A percentile compares a stretch with the other conserved stretches of the same genome.
Evolutionary conservation across 2,113 vertebrate genomes (phyloP).

Genomic region (Euleptes europaea): DNA sequence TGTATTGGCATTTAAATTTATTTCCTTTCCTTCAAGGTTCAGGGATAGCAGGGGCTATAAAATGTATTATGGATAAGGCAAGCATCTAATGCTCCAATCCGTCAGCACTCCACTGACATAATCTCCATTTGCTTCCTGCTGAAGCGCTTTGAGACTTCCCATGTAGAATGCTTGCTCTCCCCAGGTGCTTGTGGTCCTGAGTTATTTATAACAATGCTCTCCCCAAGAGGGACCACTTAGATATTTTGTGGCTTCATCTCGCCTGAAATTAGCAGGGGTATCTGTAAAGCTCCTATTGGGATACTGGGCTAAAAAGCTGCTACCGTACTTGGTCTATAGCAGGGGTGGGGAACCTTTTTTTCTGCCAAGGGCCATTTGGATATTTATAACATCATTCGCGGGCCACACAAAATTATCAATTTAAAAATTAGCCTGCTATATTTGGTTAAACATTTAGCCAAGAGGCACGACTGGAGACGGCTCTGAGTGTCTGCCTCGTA

Average conservation of each 20-base stretch:
- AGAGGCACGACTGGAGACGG: too few relatives aligned
- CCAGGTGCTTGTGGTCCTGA: neutral
- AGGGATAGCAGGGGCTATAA: neutral
- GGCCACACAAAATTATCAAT: too few relatives aligned
- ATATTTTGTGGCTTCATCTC: neutral
- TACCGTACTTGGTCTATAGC: neutral
- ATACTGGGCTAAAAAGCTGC: neutral
- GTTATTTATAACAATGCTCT: slow-evolving; percentile 12
- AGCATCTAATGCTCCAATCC: neutral
- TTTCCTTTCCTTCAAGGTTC: neutral
- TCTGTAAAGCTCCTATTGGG: neutral
- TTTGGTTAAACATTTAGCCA: too few relatives aligned
- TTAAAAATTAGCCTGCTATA: too few relatives aligned
- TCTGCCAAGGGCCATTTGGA: too few relatives aligned
- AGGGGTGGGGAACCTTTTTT: too few relatives aligned
- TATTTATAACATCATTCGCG: too few relatives aligned
- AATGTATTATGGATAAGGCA: slow-evolving; percentile 13
- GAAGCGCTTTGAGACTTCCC: slow-evolving; percentile 8
- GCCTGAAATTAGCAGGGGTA: neutral
- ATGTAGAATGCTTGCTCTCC: neutral
- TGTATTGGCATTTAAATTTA: neutral
- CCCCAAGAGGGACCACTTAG: neutral
- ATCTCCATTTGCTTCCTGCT: neutral
- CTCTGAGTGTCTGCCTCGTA: too few relatives aligned
- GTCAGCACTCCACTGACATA: neutral